A percentile compares a stretch with the other conserved stretches of the same genome.
Evolutionary conservation across 2,113 vertebrate species (phyloP).

Genomic region (Strix uralensis): DNA sequence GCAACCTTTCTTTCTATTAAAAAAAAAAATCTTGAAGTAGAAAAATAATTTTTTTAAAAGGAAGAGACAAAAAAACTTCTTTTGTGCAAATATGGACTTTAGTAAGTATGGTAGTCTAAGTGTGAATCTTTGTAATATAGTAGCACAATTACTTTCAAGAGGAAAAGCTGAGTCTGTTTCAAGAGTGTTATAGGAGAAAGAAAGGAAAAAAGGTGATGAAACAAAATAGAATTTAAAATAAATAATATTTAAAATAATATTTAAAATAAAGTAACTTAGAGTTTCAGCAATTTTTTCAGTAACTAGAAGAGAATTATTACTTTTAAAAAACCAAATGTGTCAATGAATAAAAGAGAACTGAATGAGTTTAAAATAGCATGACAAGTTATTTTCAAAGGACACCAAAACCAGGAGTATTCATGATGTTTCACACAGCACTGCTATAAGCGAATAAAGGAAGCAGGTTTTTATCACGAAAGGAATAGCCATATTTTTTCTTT

Average conservation of each 20-base stretch:
- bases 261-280: neutral
- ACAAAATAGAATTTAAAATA: neutral
- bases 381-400: neutral
- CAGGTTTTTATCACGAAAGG: neutral
- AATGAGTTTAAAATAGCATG: neutral
- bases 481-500: neutral
- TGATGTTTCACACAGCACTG: neutral
- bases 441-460: neutral
- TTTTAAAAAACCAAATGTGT: neutral
- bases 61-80: neutral
- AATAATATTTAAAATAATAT: neutral
- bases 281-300: neutral
- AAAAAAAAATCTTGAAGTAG: neutral
- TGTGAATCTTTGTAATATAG: neutral
- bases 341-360: neutral
- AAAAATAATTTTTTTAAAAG: neutral
- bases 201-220: neutral
- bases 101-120: neutral
- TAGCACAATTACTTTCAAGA: neutral
- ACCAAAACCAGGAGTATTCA: neutral
- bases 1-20: neutral
- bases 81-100: neutral
- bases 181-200: neutral
- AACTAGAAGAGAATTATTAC: neutral
- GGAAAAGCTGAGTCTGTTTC: neutral